phyloP scores from a whole-genome alignment of 2,888 invertebrate genomes.

The Spilarctia lutea region DNA sequence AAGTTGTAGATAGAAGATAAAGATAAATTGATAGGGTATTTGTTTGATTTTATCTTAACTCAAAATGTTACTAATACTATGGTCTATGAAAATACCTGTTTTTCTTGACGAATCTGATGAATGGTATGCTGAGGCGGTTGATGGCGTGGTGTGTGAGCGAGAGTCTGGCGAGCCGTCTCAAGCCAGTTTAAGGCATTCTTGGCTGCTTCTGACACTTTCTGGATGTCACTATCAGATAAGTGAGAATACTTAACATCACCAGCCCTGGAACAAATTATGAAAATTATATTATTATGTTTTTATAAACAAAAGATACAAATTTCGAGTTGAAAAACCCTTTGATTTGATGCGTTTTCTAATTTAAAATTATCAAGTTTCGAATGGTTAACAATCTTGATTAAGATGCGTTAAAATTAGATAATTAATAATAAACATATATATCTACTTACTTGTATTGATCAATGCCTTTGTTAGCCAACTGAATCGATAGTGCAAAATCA shows the following conservation, averaged over 20 bases:
- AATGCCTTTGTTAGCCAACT: slow-evolving; percentile 92
- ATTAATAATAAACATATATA: neutral
- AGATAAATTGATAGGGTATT: too few relatives aligned
- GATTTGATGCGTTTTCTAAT: too few relatives aligned
- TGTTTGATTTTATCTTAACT: neutral
- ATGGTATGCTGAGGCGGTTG: slow-evolving; percentile 92
- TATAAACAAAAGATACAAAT: too few relatives aligned
- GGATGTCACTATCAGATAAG: slow-evolving; percentile 93
- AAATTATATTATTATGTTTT: too few relatives aligned
- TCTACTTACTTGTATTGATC: slow-evolving; percentile 88
- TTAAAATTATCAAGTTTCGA: neutral
- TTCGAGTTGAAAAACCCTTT: too few relatives aligned
- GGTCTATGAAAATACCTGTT: slow-evolving; percentile 83
- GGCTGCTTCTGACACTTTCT: slow-evolving; percentile 90
- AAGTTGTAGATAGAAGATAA: too few relatives aligned
- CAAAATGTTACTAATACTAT: neutral
- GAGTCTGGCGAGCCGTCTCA: slow-evolving; percentile 90
- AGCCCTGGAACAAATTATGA: slow-evolving; percentile 65
- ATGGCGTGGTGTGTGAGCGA: slow-evolving; percentile 89
- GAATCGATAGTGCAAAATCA: slow-evolving; percentile 91
- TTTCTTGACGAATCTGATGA: slow-evolving; percentile 92
- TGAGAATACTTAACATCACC: slow-evolving; percentile 93
- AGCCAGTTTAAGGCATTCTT: slow-evolving; percentile 93
- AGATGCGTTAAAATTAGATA: neutral
- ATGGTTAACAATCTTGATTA: neutral